A percentile compares a stretch with the other conserved stretches of the same genome.
These are phyloP conservation scores for Tigriopus japonicus DNA, from an alignment of 1,140 invertebrate genomes.

Conservation along the genomic window DNA sequence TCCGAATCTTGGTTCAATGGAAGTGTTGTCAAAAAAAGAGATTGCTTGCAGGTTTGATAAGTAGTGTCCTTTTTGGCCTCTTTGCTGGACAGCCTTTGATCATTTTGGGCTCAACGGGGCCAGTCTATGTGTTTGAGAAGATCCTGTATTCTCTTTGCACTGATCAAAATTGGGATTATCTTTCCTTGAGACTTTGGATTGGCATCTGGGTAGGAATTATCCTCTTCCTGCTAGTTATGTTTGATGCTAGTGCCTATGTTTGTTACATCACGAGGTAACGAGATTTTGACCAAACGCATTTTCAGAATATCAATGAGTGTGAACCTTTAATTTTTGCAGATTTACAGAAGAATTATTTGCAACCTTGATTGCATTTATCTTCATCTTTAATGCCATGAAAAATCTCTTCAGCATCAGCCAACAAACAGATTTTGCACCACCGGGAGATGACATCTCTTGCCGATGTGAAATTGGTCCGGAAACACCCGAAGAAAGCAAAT, in stretches of 20 bases:
- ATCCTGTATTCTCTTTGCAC: conserved; percentile 88
- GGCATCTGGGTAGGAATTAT: conserved; percentile 81
- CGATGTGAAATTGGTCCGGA: not conserved
- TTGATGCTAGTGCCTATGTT: conserved; percentile 89
- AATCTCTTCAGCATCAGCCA: not conserved
- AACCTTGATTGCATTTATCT: conserved; percentile 92
- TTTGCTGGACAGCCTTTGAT: conserved; percentile 96
- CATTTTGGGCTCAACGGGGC: conserved; percentile 91
- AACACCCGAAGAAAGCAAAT: too few relatives aligned
- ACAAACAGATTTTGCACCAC: not conserved
- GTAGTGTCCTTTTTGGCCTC: conserved; percentile 82
- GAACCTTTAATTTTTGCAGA: conserved; percentile 13
- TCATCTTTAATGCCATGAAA: conserved; percentile 67
- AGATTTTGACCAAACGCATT: not conserved
- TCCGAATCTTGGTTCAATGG: too few relatives aligned
- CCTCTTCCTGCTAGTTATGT: conserved; percentile 67
- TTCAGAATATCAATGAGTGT: not conserved
- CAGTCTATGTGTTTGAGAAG: conserved; percentile 93
- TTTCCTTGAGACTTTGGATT: conserved; percentile 87
- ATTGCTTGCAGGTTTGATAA: conserved; percentile 46
- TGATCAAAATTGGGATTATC: conserved; percentile 38
- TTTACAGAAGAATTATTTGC: conserved; percentile 99
- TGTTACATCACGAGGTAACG: conserved; percentile 88
- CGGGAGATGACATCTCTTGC: not conserved
- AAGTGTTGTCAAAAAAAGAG: too few relatives aligned